phyloP scores from a whole-genome alignment of 2,888 invertebrate genomes.

The Troides helena region DNA sequence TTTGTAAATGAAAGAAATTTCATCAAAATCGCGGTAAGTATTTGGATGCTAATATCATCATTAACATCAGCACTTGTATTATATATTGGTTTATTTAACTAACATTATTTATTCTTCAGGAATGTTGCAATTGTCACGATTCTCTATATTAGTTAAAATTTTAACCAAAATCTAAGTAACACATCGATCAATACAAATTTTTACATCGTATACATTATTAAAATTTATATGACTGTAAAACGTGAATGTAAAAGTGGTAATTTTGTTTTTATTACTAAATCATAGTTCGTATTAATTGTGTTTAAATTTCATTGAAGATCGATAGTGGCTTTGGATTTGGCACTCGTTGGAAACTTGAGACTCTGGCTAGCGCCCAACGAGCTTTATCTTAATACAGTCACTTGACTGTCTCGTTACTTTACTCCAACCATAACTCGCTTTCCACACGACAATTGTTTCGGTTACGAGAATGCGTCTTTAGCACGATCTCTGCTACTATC shows the following conservation, averaged over 20 bases:
- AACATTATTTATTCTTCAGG: too few species aligned
- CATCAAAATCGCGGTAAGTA: too few species aligned
- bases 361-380: conserved; percentile 71
- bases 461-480: conserved; percentile 49
- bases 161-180: too few species aligned
- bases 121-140: too few species aligned
- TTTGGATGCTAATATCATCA: too few species aligned
- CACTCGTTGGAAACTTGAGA: conserved; percentile 69
- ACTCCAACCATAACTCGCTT: conserved; percentile 62
- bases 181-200: not conserved
- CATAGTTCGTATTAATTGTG: not conserved
- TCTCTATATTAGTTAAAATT: too few species aligned
- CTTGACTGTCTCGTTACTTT: conserved; percentile 59
- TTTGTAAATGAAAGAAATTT: too few species aligned
- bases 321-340: conserved; percentile 48
- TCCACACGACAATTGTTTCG: conserved; percentile 63
- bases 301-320: not conserved
- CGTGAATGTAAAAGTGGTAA: not conserved
- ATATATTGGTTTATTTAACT: too few species aligned
- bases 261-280: not conserved
- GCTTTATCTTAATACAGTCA: conserved; percentile 74
- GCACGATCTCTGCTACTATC: conserved; percentile 49
- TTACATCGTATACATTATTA: not conserved
- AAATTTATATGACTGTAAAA: not conserved
- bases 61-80: too few species aligned